Evolutionary conservation across 2,888 invertebrate species (phyloP).

Genomic region (Diploptera punctata): DNA sequence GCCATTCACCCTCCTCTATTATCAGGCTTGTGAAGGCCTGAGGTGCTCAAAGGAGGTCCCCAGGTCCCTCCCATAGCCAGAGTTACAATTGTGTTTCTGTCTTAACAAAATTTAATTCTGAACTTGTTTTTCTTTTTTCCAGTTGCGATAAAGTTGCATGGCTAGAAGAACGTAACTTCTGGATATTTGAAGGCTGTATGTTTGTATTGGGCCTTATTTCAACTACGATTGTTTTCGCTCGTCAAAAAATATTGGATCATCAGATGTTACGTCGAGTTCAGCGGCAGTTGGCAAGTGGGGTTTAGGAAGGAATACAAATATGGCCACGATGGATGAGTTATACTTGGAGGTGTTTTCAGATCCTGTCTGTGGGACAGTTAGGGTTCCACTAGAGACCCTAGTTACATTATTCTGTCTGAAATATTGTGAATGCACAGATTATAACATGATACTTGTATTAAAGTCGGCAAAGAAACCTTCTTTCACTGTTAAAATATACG

Average conservation of each 20-base stretch:
- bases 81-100: too few relatives aligned
- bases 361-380: conserved; percentile 45
- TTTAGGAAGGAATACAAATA: conserved; percentile 27
- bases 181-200: conserved; percentile 79
- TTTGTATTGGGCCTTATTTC: conserved; percentile 70
- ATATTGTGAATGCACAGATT: conserved; percentile 60
- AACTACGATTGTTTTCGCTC: conserved; percentile 66
- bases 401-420: conserved; percentile 67
- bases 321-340: conserved; percentile 48
- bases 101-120: not conserved
- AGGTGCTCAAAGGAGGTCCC: too few relatives aligned
- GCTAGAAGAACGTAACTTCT: conserved; percentile 83
- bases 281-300: conserved; percentile 72
- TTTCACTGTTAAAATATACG: conserved; percentile 29
- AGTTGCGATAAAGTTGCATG: conserved; percentile 87
- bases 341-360: conserved; percentile 51
- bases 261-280: conserved; percentile 71
- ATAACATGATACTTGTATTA: conserved; percentile 57
- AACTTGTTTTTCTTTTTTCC: conserved; percentile 50
- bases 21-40: too few relatives aligned
- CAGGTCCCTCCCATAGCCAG: too few relatives aligned
- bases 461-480: conserved; percentile 39
- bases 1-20: too few relatives aligned
- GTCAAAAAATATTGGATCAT: conserved; percentile 71
- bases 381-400: conserved; percentile 67